phyloP scores from a whole-genome alignment of 2,113 vertebrate genomes.

The Equus przewalskii region DNA sequence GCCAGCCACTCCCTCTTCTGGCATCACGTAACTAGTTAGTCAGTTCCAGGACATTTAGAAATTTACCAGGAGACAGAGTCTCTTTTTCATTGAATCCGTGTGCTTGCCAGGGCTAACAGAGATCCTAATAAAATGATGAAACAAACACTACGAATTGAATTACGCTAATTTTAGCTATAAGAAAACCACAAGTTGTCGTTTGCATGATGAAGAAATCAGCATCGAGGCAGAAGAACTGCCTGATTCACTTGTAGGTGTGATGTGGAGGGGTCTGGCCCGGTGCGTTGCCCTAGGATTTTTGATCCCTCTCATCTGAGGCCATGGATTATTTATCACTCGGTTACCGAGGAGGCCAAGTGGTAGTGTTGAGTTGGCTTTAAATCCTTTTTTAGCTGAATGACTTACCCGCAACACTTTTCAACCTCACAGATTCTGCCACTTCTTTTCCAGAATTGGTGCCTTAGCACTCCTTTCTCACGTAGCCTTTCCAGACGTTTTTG shows the following conservation, averaged over 20 bases:
- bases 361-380: background rate
- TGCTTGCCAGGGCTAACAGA: background rate
- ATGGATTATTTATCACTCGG: background rate
- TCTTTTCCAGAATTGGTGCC: background rate
- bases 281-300: too few species aligned
- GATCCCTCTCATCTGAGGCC: background rate
- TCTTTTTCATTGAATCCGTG: background rate
- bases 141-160: background rate
- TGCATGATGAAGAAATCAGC: background rate
- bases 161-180: background rate
- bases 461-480: background rate
- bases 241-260: background rate
- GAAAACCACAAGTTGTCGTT: background rate
- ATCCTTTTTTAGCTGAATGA: background rate
- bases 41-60: slow-evolving; percentile 27
- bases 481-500: background rate
- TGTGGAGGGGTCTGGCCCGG: background rate
- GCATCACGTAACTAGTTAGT: background rate
- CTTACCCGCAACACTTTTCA: background rate
- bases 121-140: background rate
- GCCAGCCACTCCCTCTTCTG: background rate
- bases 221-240: background rate
- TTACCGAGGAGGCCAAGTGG: background rate
- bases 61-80: background rate
- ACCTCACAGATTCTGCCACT: background rate